Conservation (phyloP, 2,797 vertebrate genomes). For the Onychomys torridus region DNA sequence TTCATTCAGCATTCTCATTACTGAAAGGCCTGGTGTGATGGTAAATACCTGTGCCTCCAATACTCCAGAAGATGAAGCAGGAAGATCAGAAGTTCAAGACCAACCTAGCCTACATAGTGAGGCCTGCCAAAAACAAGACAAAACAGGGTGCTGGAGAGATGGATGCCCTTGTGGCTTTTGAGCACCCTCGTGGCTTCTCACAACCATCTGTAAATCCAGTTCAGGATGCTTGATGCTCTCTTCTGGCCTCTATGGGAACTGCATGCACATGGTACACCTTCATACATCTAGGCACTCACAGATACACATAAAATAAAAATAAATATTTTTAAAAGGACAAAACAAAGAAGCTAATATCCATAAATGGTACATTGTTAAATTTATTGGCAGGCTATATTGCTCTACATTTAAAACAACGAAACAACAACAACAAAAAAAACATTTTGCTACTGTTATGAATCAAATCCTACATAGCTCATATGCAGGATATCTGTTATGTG, state of each 20-base stretch:
- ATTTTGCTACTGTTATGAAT: neutral
- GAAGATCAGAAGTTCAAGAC: neutral
- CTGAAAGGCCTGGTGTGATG: neutral
- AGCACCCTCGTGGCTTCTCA: neutral
- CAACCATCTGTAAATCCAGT: neutral
- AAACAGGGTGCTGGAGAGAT: neutral
- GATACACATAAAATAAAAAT: neutral
- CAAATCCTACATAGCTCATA: neutral
- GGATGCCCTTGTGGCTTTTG: neutral
- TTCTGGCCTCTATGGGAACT: neutral
- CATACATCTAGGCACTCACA: neutral
- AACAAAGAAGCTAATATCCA: neutral
- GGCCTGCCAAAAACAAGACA: neutral
- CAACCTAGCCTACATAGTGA: neutral
- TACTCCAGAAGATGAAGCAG: neutral
- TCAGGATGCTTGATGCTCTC: neutral
- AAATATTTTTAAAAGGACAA: neutral
- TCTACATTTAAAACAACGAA: neutral
- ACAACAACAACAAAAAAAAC: neutral
- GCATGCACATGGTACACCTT: neutral
- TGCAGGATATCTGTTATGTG: neutral
- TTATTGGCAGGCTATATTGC: neutral
- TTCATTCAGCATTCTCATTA: neutral
- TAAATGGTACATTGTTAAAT: neutral
- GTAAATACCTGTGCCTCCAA: neutral